Evolutionary conservation across 2,888 invertebrate genomes (phyloP).

Genomic region (Andrena marginata): DNA sequence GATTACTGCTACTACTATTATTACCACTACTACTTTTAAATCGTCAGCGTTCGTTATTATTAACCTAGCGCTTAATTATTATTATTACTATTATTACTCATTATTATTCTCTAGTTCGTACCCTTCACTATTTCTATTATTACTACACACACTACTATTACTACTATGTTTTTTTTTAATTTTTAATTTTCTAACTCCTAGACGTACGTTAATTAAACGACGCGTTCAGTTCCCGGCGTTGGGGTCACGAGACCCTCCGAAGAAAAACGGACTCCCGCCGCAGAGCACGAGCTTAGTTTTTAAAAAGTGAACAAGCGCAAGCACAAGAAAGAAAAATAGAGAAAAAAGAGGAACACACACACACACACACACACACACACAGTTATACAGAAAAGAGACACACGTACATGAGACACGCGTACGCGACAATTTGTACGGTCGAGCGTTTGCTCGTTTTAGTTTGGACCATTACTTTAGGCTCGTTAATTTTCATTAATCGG

Average conservation of each 20-base stretch:
- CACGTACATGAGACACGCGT: not conserved
- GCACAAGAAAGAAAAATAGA: not conserved
- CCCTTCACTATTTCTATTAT: conserved; percentile 35
- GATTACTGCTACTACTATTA: conserved; percentile 10
- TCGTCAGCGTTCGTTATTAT: conserved; percentile 49
- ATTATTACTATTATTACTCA: conserved; percentile 60
- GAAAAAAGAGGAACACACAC: not conserved
- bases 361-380: not conserved
- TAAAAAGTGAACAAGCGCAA: conserved; percentile 7
- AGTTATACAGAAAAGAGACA: not conserved
- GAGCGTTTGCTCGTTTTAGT: conserved; percentile 31
- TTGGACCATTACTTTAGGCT: conserved; percentile 32
- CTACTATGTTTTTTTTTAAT: conserved; percentile 19
- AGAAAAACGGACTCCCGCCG: conserved; percentile 1
- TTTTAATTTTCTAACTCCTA: conserved; percentile 36
- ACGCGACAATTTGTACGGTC: conserved; percentile 12
- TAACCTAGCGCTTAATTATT: conserved; percentile 61
- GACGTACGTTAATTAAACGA: conserved; percentile 13
- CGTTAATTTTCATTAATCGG: conserved; percentile 56
- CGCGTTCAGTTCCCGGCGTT: conserved; percentile 18
- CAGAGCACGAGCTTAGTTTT: conserved; percentile 51
- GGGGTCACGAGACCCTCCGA: not conserved
- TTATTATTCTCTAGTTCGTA: conserved; percentile 63
- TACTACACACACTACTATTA: conserved; percentile 27
- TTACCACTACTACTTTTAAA: conserved; percentile 23